Percentiles rank a stretch among this genome's conserved stretches.
Evolutionary conservation across 2,888 invertebrate species (phyloP).

Genomic region (Euclidia mi): DNA sequence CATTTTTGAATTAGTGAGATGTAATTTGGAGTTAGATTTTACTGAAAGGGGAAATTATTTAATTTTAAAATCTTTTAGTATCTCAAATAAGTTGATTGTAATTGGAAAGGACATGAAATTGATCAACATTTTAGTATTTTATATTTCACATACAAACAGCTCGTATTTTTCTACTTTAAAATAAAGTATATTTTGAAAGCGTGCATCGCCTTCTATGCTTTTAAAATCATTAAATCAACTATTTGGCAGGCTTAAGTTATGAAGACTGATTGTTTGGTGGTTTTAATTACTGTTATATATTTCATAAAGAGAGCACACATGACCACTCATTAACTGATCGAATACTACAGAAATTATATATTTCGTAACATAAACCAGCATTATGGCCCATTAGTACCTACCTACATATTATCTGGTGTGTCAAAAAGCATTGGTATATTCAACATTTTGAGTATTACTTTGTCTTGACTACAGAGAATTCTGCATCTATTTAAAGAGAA

Average conservation of each 20-base stretch:
- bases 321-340: too few relatives aligned
- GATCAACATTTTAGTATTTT: not conserved
- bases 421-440: too few relatives aligned
- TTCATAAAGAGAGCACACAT: not conserved
- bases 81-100: constrained; percentile 4
- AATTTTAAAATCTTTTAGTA: constrained; percentile 8
- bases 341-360: too few relatives aligned
- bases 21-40: constrained; percentile 28
- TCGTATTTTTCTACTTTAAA: not conserved
- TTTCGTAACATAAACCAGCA: too few relatives aligned
- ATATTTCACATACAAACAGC: not conserved
- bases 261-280: constrained; percentile 23
- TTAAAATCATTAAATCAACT: constrained; percentile 6
- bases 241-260: constrained; percentile 22
- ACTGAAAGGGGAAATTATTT: constrained; percentile 1
- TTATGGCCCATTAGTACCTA: too few relatives aligned
- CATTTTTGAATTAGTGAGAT: constrained; percentile 36
- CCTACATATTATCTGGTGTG: too few relatives aligned
- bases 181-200: not conserved
- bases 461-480: too few relatives aligned
- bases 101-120: not conserved
- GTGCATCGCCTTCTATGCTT: constrained; percentile 9
- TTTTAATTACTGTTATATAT: constrained; percentile 5
- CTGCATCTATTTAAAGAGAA: too few relatives aligned
- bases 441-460: too few relatives aligned